phyloP scores from a whole-genome alignment of 2,888 invertebrate genomes.

The Amblyjoppa proteus region DNA sequence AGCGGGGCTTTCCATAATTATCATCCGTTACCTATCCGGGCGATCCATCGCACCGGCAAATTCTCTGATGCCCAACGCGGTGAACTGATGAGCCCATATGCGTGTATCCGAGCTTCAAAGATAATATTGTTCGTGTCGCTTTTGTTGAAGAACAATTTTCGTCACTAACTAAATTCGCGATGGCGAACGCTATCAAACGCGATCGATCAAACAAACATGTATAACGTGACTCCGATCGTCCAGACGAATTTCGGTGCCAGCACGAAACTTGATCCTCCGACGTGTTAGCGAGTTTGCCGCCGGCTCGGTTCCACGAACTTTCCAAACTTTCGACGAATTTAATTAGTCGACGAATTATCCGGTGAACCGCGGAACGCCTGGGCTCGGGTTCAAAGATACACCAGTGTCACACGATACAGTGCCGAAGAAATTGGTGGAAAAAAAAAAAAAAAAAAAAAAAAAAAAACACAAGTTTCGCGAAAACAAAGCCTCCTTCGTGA shows the following conservation, averaged over 20 bases:
- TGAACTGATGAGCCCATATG: not conserved
- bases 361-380: slow-evolving; percentile 10
- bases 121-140: not conserved
- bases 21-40: slow-evolving; percentile 9
- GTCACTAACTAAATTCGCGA: not conserved
- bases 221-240: not conserved
- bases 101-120: not conserved
- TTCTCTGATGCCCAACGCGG: not conserved
- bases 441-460: no score
- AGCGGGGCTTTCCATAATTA: slow-evolving; percentile 5
- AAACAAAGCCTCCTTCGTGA: no score
- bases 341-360: slow-evolving; percentile 41
- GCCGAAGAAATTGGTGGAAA: no score
- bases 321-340: slow-evolving; percentile 31
- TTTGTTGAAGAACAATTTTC: not conserved
- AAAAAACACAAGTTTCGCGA: no score
- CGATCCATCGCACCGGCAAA: not conserved
- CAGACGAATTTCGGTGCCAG: not conserved
- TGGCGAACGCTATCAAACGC: no score
- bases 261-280: slow-evolving; percentile 10
- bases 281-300: slow-evolving; percentile 42
- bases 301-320: slow-evolving; percentile 5
- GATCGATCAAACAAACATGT: slow-evolving; percentile 8
- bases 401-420: slow-evolving; percentile 1
- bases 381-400: slow-evolving; percentile 4